Evolutionary conservation across 2,888 invertebrate species (phyloP), one percentile per base, ranked within the genome.

Genomic region (Philonicus albiceps): DNA sequence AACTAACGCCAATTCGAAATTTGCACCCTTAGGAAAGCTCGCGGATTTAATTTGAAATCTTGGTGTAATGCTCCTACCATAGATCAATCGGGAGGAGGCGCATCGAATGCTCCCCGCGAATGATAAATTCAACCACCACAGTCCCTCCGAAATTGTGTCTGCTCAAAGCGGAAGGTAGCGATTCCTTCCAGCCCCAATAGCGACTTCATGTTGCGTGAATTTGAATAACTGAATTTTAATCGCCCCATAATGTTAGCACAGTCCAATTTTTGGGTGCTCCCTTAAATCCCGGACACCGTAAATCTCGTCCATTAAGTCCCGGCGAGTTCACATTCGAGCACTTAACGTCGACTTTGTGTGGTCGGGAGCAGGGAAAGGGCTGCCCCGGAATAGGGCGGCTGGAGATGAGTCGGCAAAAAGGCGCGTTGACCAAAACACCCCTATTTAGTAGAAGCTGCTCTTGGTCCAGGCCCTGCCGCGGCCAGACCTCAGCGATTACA

Each of bases 161-260:
- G 8, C 6, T 64, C 6, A 8, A 64, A 64, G 22, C 64, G 13
- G 11, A 64, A 64, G 19, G 22, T 27, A 3, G 64, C 8, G 22
- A 64, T 64, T 64, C 27, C 64, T 64, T 64, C 64, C 64, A 64
- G 27, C 11, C 64, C 11, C 64, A 64, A 64, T 64, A 8, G 11
- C 74, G 27, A 19, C 7, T 34, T 31, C 30, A 73, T 74, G 31
- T 34, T 31, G 37, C 31, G 37, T 31, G 27, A 74, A 74, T 74
- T 74, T 34, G 74, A 74, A 74, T 74, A 74, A 74, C 31, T 34
- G 74, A 74, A 74, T 74, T 74, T 74, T 31, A 74, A 74, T 74
- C 74, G 31, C 27, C 27, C 37, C 74, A 34, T 34, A 74, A 74
- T 74, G n/a, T 4, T 4, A n/a, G 34, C 37, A 7, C 8, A 74